Evolutionary conservation across 2,797 vertebrate species (phyloP).

Genomic region (Choloepus didactylus): DNA sequence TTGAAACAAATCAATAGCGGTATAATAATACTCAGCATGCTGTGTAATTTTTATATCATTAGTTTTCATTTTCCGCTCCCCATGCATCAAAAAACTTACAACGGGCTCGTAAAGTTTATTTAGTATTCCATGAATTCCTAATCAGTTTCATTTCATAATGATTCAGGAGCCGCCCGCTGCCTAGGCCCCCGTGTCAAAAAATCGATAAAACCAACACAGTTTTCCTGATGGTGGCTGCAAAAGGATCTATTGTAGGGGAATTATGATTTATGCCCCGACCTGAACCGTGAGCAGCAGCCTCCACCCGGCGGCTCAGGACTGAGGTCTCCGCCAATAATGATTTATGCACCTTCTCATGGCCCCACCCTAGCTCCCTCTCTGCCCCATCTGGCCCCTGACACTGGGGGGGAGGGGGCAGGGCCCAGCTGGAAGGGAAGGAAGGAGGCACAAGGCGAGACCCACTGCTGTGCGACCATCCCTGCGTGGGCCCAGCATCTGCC

Average conservation of each 20-base stretch:
- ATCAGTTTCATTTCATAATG: constrained; percentile 99
- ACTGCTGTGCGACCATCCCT: background rate
- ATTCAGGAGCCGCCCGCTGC: constrained; percentile 93
- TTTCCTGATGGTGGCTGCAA: constrained; percentile 96
- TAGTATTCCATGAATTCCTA: constrained; percentile 99
- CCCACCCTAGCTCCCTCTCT: constrained; percentile 84
- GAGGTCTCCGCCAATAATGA: constrained; percentile 99
- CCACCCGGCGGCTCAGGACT: constrained; percentile 94
- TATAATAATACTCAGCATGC: constrained; percentile 97
- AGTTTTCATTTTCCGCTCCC: constrained; percentile 94
- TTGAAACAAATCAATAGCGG: constrained; percentile 98
- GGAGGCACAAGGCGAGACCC: background rate
- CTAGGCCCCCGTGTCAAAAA: constrained; percentile 93
- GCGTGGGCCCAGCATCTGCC: background rate
- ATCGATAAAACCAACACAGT: constrained; percentile 98
- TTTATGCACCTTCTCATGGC: constrained; percentile 94
- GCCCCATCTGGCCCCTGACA: constrained; percentile 73
- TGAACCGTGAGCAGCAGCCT: constrained; percentile 92
- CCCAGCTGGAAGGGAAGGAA: background rate
- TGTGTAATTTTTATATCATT: constrained; percentile 99
- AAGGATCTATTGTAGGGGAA: constrained; percentile 95
- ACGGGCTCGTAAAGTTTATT: constrained; percentile 97
- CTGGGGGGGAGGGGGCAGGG: background rate
- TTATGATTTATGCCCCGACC: constrained; percentile 99
- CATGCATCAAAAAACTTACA: constrained; percentile 94